Conservation (phyloP, 2,888 invertebrate species). For the Andrena fulva region DNA sequence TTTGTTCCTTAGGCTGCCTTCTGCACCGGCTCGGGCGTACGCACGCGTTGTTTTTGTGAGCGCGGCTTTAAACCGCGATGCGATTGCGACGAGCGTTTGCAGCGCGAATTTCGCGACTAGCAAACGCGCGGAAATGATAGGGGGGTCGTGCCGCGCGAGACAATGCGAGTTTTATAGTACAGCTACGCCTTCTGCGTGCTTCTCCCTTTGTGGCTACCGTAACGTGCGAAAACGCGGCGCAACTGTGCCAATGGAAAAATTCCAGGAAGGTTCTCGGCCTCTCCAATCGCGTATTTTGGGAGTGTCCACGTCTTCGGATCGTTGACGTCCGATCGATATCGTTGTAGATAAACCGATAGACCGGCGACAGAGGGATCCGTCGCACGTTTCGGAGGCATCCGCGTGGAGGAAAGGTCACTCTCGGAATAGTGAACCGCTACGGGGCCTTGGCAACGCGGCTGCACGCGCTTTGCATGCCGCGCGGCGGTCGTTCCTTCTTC, state of each 20-base stretch:
- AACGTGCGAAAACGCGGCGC: background rate
- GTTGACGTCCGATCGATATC: background rate
- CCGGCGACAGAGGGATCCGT: constrained; percentile 31
- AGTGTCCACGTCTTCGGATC: background rate
- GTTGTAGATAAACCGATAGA: constrained; percentile 11
- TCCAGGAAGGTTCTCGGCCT: background rate
- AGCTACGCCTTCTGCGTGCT: background rate
- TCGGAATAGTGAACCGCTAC: constrained; percentile 70
- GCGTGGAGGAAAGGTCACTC: constrained; percentile 66
- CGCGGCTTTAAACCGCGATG: background rate
- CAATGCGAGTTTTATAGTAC: background rate
- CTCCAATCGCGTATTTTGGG: background rate
- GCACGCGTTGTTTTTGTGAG: constrained; percentile 18
- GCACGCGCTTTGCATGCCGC: constrained; percentile 63
- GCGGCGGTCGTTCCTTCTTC: constrained; percentile 39
- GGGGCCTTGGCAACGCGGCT: constrained; percentile 69
- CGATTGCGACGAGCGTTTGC: background rate
- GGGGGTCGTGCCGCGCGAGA: background rate
- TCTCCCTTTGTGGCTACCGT: background rate
- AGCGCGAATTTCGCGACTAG: background rate
- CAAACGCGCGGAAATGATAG: constrained; percentile 1
- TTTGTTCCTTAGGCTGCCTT: constrained; percentile 71
- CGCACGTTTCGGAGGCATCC: constrained; percentile 56
- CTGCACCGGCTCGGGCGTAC: background rate
- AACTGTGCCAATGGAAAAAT: background rate